Evolutionary conservation across 2,797 vertebrate species (phyloP).

Genomic region (Orestias chungarensis): DNA sequence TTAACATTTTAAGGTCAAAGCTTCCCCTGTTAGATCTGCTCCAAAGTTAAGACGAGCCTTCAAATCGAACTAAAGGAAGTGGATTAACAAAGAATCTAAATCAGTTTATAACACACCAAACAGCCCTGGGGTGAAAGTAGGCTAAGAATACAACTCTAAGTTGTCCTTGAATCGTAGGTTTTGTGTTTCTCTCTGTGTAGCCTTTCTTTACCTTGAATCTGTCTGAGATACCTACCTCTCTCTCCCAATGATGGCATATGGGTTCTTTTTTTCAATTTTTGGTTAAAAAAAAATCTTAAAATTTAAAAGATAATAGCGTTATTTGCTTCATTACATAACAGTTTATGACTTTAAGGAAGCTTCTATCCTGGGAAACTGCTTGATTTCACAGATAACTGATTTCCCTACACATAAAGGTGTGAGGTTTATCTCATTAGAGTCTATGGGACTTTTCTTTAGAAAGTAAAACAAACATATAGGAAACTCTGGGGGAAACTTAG

Average conservation of each 20-base stretch:
- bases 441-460: neutral
- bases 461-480: neutral
- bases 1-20: too few species aligned
- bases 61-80: too few species aligned
- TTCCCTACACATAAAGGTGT: neutral
- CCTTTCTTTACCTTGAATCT: too few species aligned
- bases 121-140: too few species aligned
- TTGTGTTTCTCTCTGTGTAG: too few species aligned
- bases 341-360: neutral
- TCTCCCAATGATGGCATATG: neutral
- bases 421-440: neutral
- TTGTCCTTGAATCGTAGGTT: neutral
- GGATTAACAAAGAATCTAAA: too few species aligned
- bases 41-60: too few species aligned
- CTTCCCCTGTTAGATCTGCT: too few species aligned
- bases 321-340: neutral
- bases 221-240: neutral
- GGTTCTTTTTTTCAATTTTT: neutral
- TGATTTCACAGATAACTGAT: neutral
- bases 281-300: too few species aligned
- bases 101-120: too few species aligned
- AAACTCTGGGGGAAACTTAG: constrained; percentile 20
- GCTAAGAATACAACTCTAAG: neutral
- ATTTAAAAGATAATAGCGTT: neutral
- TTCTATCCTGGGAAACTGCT: neutral